Base-by-base conservation (phyloP, 2,888 invertebrate genomes). In the Callyntrura guangdongensis region DNA sequence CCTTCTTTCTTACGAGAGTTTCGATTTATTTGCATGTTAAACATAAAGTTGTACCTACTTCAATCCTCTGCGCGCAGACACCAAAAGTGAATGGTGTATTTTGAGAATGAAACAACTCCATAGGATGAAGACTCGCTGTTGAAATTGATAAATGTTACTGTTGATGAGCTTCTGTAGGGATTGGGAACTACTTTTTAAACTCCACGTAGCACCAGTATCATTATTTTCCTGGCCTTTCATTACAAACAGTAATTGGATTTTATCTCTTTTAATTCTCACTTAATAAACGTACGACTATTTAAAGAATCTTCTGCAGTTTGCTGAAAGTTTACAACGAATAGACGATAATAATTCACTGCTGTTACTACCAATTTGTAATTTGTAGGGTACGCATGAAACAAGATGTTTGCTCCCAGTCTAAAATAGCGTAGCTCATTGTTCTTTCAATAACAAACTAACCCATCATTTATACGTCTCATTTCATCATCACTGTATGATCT, bases 401-500 rank as follows among this genome's bases (percentile, higher is more conserved):
- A 14, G 49, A 36, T 79, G 79, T 79, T 77, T 79, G 64, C 64
- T 82, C 82, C 82, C 25, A 47, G 64, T 82, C 64, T 81, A 81
- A 67, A 69, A 67, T 84, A 25, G 20, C 81, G 20, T 69, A 20
- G 49, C 27, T 49, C 84, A 84, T 84, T 84, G 84, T 84, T 84
- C 84, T 53, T 84, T 69, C 67, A 69, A 79, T 86, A 77, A 79
- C 45, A 69, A 88, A 81, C 79, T 69, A 82, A 67, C 88, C 82
- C 88, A 88, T 88, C 82, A 88, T 88, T 88, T 82, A 61, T 79
- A 79, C 86, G 72, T 91, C 87, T 87, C 87, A 79, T 91, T 82
- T 89, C 89, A 89, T 91, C 91, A 89, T 91, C 91, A 61, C 82
- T 82, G 81, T 86, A 47, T 74, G 82, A 85, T 91, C 56, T 82